Evolutionary conservation across 2,888 invertebrate species (phyloP).

Genomic region (Eumerus sabulonum): DNA sequence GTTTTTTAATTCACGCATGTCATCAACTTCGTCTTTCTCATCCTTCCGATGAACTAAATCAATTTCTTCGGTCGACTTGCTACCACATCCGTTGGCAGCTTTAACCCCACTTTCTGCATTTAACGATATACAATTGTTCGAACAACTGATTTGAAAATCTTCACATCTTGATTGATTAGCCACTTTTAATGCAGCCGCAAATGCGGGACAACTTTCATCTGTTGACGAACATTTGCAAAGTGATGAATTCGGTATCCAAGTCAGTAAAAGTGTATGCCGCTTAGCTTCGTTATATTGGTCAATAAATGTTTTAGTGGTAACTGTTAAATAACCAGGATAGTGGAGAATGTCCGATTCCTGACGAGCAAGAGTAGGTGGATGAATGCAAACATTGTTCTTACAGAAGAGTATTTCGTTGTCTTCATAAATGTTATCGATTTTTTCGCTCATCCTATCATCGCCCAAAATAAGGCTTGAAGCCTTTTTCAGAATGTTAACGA

Average conservation of each 20-base stretch:
- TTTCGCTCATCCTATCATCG: constrained; percentile 82
- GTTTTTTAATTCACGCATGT: constrained; percentile 77
- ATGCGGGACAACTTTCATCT: constrained; percentile 80
- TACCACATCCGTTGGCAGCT: constrained; percentile 29
- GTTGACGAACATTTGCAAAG: constrained; percentile 91
- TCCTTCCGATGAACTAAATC: constrained; percentile 32
- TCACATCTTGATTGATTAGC: constrained; percentile 21
- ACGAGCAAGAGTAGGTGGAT: constrained; percentile 91
- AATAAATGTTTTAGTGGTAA: constrained; percentile 89
- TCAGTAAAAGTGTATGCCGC: constrained; percentile 90
- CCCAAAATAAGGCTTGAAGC: constrained; percentile 90
- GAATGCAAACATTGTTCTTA: constrained; percentile 98
- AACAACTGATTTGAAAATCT: constrained; percentile 25
- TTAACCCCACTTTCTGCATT: constrained; percentile 81
- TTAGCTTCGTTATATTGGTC: constrained; percentile 88
- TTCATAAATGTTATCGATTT: constrained; percentile 84
- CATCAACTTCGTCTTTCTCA: constrained; percentile 74
- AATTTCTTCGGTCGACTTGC: constrained; percentile 53
- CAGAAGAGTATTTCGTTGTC: constrained; percentile 93
- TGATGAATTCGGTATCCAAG: constrained; percentile 97
- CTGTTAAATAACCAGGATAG: constrained; percentile 94
- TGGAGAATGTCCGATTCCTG: constrained; percentile 92
- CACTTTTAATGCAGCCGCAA: constrained; percentile 50
- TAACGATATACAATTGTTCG: constrained; percentile 80
- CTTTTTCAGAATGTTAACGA: constrained; percentile 87